These are phyloP conservation scores for Solea solea DNA, from an alignment of 2,113 vertebrate species.

Conservation along the genomic window DNA sequence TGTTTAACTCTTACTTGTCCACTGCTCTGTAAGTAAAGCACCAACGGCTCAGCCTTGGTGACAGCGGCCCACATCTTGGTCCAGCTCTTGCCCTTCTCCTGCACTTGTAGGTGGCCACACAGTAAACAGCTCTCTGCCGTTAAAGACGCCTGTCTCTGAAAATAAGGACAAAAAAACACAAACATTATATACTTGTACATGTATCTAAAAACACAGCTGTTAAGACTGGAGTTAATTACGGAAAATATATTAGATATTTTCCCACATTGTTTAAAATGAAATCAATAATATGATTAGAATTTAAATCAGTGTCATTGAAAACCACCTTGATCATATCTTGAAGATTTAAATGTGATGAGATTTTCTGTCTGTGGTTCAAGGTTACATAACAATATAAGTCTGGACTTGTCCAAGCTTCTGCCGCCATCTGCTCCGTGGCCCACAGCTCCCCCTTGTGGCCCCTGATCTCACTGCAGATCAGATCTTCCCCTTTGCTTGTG, in stretches of 20 bases:
- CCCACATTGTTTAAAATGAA: too few species aligned
- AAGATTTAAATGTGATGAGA: constrained; percentile 43
- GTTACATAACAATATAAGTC: constrained; percentile 36
- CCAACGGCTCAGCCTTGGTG: constrained; percentile 84
- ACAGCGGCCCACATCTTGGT: constrained; percentile 86
- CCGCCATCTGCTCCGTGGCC: constrained; percentile 13
- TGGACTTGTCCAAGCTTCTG: constrained; percentile 13
- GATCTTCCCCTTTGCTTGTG: neutral
- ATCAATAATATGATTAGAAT: too few species aligned
- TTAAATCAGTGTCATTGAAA: neutral
- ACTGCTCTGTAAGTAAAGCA: constrained; percentile 84
- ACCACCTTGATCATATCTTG: neutral
- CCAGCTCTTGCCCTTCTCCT: constrained; percentile 88
- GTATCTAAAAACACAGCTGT: too few species aligned
- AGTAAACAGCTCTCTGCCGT: constrained; percentile 83
- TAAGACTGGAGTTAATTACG: too few species aligned
- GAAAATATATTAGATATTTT: too few species aligned
- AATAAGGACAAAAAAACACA: constrained; percentile 2
- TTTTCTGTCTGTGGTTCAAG: constrained; percentile 4
- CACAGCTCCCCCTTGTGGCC: constrained; percentile 60
- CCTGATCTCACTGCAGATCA: constrained; percentile 17
- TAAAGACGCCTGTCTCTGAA: constrained; percentile 82
- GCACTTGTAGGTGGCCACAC: constrained; percentile 84
- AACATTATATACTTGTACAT: too few species aligned
- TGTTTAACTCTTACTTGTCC: constrained; percentile 82